Evolutionary conservation across 2,113 vertebrate species (phyloP).

Genomic region (Lichenostomus cassidix): DNA sequence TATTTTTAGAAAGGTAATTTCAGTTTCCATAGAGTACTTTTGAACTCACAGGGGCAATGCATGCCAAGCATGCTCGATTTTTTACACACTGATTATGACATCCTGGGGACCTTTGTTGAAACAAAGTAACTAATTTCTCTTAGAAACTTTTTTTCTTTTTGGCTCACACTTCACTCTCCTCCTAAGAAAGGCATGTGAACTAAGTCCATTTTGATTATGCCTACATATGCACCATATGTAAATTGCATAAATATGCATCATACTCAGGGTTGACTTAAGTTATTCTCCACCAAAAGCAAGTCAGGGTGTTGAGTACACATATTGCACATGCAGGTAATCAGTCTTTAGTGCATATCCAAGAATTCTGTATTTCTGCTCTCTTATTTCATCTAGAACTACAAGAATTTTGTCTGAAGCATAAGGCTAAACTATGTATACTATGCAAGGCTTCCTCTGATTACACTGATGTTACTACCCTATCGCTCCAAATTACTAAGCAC

Average conservation of each 20-base stretch:
- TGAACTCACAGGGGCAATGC: background rate
- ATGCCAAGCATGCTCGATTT: background rate
- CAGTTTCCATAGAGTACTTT: background rate
- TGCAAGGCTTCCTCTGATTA: background rate
- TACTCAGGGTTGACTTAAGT: background rate
- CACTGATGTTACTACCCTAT: background rate
- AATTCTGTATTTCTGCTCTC: background rate
- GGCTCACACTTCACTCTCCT: background rate
- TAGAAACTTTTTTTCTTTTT: background rate
- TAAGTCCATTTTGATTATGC: background rate
- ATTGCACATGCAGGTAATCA: background rate
- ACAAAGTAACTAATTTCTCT: background rate
- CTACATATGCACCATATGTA: background rate
- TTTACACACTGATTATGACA: background rate
- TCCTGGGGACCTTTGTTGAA: background rate
- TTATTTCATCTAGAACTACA: background rate
- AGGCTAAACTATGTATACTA: background rate
- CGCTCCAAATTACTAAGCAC: background rate
- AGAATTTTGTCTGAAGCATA: background rate
- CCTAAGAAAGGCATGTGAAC: background rate
- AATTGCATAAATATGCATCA: background rate
- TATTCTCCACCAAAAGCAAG: background rate
- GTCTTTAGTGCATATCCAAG: background rate
- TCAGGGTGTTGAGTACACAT: background rate
- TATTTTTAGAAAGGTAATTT: constrained; percentile 17